Evolutionary conservation across 2,113 vertebrate species (phyloP).

Genomic region (Hassar affinis): DNA sequence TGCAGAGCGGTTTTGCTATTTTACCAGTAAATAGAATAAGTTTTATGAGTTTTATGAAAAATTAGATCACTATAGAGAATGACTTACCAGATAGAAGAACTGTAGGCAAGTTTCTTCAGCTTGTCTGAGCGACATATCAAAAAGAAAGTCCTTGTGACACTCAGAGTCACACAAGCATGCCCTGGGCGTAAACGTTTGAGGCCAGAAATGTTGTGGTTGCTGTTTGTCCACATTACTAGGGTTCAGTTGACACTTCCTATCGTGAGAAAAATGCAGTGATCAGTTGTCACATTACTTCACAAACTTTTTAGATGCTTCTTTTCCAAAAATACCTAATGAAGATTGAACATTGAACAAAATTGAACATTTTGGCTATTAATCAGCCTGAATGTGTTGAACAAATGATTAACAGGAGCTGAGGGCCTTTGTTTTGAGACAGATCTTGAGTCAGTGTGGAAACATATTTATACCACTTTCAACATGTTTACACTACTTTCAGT

Average conservation of each 20-base stretch:
- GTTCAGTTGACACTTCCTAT: conserved; percentile 46
- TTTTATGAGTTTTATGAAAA: conserved; percentile 13
- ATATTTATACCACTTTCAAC: no score
- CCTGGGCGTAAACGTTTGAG: conserved; percentile 61
- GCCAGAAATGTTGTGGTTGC: conserved; percentile 75
- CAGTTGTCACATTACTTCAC: background rate
- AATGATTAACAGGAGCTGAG: no score
- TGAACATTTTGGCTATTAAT: background rate
- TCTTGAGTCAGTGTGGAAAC: background rate
- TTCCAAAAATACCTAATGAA: background rate
- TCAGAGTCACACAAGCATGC: conserved; percentile 28
- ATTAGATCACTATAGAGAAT: background rate
- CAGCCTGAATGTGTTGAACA: background rate
- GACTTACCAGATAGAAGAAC: conserved; percentile 59
- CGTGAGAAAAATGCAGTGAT: conserved; percentile 32
- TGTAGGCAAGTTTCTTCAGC: conserved; percentile 47
- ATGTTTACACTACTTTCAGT: background rate
- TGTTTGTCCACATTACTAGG: conserved; percentile 75
- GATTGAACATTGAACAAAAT: background rate
- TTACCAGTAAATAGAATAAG: background rate
- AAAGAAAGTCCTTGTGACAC: conserved; percentile 53
- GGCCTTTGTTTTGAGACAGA: background rate
- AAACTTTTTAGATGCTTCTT: background rate
- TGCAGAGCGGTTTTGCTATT: background rate
- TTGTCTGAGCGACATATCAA: conserved; percentile 45